Conservation (phyloP, 2,113 vertebrate genomes). For the Rhineura floridana region DNA sequence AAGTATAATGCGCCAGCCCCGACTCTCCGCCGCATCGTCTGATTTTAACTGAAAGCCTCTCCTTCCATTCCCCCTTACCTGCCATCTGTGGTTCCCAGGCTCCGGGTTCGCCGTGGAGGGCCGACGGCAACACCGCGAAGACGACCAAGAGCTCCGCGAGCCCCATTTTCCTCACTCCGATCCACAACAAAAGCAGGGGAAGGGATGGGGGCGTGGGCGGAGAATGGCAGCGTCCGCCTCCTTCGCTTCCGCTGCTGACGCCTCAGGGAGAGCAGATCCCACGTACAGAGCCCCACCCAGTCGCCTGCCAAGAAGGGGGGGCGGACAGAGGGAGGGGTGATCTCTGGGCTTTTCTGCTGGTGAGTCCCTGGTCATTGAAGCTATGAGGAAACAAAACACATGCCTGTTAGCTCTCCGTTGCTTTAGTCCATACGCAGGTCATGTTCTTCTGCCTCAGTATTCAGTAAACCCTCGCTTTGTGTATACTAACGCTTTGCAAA, state of each 20-base stretch:
- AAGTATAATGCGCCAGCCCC: no score
- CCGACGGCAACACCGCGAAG: neutral
- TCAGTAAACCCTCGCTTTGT: no score
- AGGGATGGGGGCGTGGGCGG: neutral
- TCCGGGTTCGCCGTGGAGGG: neutral
- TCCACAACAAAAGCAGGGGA: no score
- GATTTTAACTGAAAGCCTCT: no score
- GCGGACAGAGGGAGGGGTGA: neutral
- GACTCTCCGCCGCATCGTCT: no score
- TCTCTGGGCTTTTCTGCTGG: neutral
- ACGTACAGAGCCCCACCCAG: neutral
- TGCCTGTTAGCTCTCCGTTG: no score
- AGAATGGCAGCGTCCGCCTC: neutral
- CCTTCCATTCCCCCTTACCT: neutral
- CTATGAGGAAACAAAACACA: no score
- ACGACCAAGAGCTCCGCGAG: neutral
- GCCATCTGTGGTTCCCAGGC: neutral
- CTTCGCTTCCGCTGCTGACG: neutral
- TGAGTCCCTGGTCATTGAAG: neutral
- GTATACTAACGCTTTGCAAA: no score
- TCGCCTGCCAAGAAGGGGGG: neutral
- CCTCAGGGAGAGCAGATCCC: neutral
- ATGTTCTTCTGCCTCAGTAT: no score
- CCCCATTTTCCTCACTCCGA: neutral
- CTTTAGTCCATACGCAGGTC: no score